Conservation (phyloP, 2,113 vertebrate species). For the Alectura lathami region DNA sequence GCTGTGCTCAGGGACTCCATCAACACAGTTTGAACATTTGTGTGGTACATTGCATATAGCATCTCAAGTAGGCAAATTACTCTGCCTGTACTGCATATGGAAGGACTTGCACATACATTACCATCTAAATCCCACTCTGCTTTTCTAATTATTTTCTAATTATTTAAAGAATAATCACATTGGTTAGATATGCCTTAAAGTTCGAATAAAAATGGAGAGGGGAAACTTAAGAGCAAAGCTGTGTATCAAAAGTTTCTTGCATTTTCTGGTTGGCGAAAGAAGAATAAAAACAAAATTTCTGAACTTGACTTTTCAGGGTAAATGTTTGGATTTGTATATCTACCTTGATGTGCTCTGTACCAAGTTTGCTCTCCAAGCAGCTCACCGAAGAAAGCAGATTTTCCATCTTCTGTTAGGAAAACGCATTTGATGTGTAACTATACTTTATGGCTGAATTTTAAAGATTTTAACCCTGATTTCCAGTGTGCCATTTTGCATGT, state of each 20-base stretch:
- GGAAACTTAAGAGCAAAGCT: not conserved
- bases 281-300: not conserved
- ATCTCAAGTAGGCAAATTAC: not conserved
- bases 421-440: fast-evolving
- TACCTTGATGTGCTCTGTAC: not conserved
- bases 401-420: not conserved
- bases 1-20: not conserved
- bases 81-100: not conserved
- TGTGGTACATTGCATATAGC: not conserved
- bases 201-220: not conserved
- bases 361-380: not conserved
- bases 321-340: not conserved
- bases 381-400: not conserved
- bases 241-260: not conserved
- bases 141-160: not conserved
- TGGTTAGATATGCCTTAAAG: not conserved
- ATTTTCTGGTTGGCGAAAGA: not conserved
- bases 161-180: not conserved
- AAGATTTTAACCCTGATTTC: not conserved
- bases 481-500: not conserved
- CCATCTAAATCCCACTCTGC: not conserved
- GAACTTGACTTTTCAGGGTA: not conserved
- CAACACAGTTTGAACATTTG: not conserved
- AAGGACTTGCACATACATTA: not conserved
- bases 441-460: not conserved